Evolutionary conservation across 2,797 vertebrate species (phyloP).

Genomic region (Malurus leucopterus): DNA sequence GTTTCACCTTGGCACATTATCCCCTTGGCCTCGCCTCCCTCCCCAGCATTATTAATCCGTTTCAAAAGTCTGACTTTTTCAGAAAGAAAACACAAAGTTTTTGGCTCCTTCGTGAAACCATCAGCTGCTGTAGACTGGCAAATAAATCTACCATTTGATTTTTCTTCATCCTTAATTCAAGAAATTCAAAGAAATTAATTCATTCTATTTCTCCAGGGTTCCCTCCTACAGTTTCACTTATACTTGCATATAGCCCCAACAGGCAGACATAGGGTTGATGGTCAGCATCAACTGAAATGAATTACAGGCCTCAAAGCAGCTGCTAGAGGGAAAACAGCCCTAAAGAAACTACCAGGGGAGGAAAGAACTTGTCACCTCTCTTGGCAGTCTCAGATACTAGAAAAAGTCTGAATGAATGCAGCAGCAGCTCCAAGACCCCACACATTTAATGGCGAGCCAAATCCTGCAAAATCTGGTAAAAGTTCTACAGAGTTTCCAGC

Average conservation of each 20-base stretch:
- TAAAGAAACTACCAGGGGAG: not conserved
- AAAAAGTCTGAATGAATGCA: not conserved
- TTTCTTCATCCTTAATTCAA: not conserved
- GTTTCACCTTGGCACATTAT: not conserved
- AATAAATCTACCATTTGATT: not conserved
- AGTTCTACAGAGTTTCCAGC: not conserved
- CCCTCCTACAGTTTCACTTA: not conserved
- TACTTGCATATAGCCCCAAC: not conserved
- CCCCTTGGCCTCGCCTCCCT: not conserved
- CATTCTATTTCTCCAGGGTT: not conserved
- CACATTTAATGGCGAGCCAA: slow-evolving; percentile 23
- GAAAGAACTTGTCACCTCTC: slow-evolving; percentile 44
- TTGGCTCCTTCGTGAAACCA: not conserved
- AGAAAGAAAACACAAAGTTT: not conserved
- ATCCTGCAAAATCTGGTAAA: slow-evolving; percentile 29
- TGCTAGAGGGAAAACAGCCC: not conserved
- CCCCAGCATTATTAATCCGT: not conserved
- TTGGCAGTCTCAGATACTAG: slow-evolving; percentile 6
- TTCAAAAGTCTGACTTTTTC: not conserved
- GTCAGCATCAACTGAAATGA: not conserved
- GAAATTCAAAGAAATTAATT: not conserved
- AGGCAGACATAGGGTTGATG: not conserved
- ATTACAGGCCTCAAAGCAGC: not conserved
- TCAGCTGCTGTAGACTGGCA: not conserved
- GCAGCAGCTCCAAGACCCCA: slow-evolving; percentile 22